A percentile compares a stretch with the other conserved stretches of the same genome.
phyloP scores from a whole-genome alignment of 2,797 vertebrate genomes.

The Lepilemur ruficaudatus region DNA sequence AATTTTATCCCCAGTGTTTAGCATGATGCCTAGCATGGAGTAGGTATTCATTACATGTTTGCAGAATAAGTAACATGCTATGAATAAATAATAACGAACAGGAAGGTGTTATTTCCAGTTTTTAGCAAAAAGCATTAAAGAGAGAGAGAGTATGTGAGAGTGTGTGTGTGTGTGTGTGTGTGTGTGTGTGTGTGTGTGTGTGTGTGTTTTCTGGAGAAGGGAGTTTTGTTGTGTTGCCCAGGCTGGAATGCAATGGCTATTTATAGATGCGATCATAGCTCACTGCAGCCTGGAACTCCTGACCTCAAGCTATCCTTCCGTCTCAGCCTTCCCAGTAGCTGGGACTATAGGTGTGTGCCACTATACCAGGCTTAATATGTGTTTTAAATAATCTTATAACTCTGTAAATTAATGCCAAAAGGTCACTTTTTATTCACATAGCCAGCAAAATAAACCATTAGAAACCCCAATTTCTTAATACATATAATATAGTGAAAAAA shows the following conservation, averaged over 20 bases:
- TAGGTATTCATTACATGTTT: not conserved
- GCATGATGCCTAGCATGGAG: not conserved
- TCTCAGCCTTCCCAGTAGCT: not conserved
- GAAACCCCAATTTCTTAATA: conserved; percentile 19
- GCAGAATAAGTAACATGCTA: not conserved
- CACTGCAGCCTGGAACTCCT: not conserved
- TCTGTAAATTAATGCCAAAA: conserved; percentile 39
- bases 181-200: not conserved
- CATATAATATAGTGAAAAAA: conserved; percentile 2
- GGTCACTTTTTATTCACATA: not conserved
- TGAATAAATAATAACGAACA: not conserved
- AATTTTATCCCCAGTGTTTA: not conserved
- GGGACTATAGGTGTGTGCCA: not conserved
- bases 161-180: not conserved
- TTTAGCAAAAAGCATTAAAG: conserved; percentile 23
- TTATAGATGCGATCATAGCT: not conserved
- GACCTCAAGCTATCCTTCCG: not conserved
- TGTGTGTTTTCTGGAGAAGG: not conserved
- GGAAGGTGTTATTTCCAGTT: conserved; percentile 18
- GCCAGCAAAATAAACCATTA: conserved; percentile 29
- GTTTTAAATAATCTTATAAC: conserved; percentile 26
- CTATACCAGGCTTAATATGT: not conserved
- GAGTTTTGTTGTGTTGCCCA: not conserved
- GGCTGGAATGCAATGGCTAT: not conserved
- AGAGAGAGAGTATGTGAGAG: too few relatives aligned